A percentile compares a stretch with the other conserved stretches of the same genome.
Evolutionary conservation across 2,113 vertebrate species (phyloP).

Genomic region (Nasalis larvatus): DNA sequence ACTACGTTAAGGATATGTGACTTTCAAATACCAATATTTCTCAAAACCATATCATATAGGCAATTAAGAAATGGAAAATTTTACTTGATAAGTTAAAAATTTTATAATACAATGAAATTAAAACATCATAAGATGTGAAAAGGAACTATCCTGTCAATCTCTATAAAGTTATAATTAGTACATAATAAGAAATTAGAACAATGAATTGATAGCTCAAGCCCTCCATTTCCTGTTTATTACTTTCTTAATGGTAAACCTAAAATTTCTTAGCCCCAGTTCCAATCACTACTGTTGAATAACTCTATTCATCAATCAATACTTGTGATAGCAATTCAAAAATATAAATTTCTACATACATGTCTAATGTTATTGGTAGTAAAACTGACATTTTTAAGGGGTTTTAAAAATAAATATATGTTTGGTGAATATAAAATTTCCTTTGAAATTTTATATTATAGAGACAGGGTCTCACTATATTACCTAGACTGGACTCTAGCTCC

Average conservation of each 20-base stretch:
- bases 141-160: conserved; percentile 19
- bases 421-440: no score
- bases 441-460: no score
- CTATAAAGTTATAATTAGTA: conserved; percentile 10
- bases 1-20: neutral
- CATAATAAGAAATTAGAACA: neutral
- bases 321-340: neutral
- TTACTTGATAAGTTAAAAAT: conserved; percentile 56
- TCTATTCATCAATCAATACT: neutral
- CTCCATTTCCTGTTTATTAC: neutral
- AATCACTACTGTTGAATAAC: neutral
- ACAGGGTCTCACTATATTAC: no score
- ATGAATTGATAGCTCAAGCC: neutral
- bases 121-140: conserved; percentile 12
- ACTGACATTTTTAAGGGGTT: no score
- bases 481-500: no score
- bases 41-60: neutral
- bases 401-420: no score
- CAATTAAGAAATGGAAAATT: conserved; percentile 24
- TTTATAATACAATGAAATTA: conserved; percentile 6
- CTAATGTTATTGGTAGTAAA: neutral
- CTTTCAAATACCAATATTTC: conserved; percentile 43
- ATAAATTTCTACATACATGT: neutral
- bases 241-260: neutral
- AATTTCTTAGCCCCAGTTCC: neutral